phyloP scores from a whole-genome alignment of 1,140 invertebrate genomes.

The Bombus haemorrhoidalis region DNA sequence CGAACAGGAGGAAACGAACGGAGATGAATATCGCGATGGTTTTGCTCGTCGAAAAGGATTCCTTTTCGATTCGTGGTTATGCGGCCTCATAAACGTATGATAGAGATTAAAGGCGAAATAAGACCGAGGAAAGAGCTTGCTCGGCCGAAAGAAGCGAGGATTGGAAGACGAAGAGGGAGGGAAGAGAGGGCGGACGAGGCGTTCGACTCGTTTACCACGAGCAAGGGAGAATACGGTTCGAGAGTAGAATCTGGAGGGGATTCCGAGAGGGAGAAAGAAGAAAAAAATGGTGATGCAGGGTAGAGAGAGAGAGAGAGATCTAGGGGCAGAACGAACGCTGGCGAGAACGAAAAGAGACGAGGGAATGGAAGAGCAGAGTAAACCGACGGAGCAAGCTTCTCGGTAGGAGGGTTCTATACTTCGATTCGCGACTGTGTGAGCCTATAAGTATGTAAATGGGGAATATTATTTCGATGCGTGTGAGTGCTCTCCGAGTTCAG shows the following conservation, averaged over 20 bases:
- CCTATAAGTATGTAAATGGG: conserved; percentile 77
- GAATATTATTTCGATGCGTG: conserved; percentile 74
- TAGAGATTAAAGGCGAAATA: conserved; percentile 30
- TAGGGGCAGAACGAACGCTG: background rate
- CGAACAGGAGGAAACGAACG: conserved; percentile 4
- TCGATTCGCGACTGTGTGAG: conserved; percentile 60
- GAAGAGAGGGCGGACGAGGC: background rate
- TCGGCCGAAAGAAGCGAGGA: background rate
- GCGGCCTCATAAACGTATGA: conserved; percentile 4
- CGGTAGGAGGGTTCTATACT: conserved; percentile 61
- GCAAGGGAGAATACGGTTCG: background rate
- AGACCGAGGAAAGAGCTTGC: conserved; percentile 13
- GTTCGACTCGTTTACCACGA: conserved; percentile 1
- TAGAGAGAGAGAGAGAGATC: background rate
- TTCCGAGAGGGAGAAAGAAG: background rate
- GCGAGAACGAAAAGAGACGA: background rate
- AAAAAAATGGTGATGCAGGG: conserved; percentile 14
- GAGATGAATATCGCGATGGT: background rate
- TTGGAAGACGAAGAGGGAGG: background rate
- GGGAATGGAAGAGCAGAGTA: background rate
- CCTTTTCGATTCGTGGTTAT: conserved; percentile 7
- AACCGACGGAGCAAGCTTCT: conserved; percentile 8
- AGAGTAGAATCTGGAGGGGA: background rate
- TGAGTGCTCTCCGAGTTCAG: conserved; percentile 49
- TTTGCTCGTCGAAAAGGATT: background rate